Evolutionary conservation across 2,113 vertebrate species (phyloP).

Genomic region (Cyrtonyx montezumae): DNA sequence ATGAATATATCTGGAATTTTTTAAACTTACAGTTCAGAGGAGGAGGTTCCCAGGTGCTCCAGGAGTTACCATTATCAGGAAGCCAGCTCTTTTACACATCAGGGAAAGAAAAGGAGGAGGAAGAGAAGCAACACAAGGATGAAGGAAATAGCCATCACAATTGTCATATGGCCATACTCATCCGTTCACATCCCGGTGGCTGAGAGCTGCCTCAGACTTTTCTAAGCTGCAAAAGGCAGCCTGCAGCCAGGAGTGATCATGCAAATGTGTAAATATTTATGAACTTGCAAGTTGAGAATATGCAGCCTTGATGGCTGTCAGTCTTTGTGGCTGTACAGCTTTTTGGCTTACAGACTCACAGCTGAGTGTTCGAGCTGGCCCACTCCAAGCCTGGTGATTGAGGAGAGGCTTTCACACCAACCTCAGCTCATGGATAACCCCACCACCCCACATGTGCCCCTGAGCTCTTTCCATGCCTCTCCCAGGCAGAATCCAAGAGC

Average conservation of each 20-base stretch:
- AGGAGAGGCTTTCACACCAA: constrained; percentile 31
- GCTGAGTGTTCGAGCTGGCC: neutral
- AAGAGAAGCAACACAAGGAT: neutral
- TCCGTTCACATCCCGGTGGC: neutral
- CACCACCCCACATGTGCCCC: neutral
- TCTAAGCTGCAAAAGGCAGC: neutral
- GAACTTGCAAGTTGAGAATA: constrained; percentile 22
- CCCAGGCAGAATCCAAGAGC: neutral
- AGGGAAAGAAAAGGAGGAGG: too few species aligned
- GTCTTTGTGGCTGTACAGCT: neutral
- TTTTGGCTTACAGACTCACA: neutral
- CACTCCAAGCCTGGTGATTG: constrained; percentile 2
- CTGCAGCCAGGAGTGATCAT: constrained; percentile 13
- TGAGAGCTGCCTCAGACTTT: neutral
- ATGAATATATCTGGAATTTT: neutral
- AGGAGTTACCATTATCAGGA: too few species aligned
- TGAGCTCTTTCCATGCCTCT: neutral
- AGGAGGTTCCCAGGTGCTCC: neutral
- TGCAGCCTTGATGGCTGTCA: constrained; percentile 13
- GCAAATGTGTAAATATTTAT: constrained; percentile 32
- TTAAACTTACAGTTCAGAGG: too few species aligned
- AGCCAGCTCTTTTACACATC: neutral
- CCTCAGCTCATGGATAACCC: neutral
- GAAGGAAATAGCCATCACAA: neutral
- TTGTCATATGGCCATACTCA: neutral